phyloP scores from a whole-genome alignment of 2,113 vertebrate genomes.

The Cyanocitta stelleri region DNA sequence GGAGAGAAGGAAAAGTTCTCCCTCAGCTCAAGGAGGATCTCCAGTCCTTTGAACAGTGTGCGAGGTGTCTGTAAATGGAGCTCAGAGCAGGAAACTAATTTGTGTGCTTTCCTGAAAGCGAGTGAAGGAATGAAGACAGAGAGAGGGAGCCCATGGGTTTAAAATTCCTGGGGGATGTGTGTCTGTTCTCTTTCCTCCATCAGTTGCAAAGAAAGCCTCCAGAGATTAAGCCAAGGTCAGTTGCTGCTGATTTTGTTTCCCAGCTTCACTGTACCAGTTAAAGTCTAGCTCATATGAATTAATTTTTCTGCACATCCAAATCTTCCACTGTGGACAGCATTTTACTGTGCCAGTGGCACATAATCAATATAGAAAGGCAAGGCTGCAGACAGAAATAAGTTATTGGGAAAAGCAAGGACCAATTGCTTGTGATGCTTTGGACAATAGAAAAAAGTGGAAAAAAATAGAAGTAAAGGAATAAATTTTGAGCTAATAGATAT shows the following conservation, averaged over 20 bases:
- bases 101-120: background rate
- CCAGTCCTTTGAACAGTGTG: background rate
- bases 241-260: background rate
- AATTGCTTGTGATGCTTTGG: background rate
- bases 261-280: background rate
- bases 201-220: background rate
- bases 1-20: background rate
- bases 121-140: background rate
- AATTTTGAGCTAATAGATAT: background rate
- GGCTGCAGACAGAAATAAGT: background rate
- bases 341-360: background rate
- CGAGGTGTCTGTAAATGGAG: background rate
- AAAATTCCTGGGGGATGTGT: accelerated
- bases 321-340: background rate
- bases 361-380: background rate
- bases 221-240: background rate
- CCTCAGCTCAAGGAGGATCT: background rate
- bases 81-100: background rate
- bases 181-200: background rate
- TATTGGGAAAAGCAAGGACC: background rate
- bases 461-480: background rate
- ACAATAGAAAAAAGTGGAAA: background rate
- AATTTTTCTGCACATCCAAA: background rate
- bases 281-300: background rate
- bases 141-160: background rate